These are phyloP conservation scores for Holocentrus rufus DNA, from an alignment of 2,797 vertebrate species.

Conservation along the genomic window DNA sequence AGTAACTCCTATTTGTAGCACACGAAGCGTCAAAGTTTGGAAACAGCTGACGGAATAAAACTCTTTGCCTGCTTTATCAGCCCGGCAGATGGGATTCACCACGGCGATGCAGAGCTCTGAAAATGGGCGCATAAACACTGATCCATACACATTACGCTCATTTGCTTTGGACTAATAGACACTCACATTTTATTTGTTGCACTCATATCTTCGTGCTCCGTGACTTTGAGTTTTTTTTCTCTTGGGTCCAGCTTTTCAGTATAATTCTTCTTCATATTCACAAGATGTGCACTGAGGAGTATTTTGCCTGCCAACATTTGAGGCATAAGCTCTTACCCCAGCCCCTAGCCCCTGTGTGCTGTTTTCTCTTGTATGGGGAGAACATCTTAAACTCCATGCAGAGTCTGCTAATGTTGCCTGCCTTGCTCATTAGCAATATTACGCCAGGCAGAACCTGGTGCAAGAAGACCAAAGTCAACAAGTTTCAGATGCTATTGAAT, in stretches of 20 bases:
- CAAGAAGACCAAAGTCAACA: no score
- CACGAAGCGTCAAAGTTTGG: constrained; percentile 4
- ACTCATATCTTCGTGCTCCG: constrained; percentile 28
- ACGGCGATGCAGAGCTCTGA: background rate
- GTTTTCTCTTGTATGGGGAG: no score
- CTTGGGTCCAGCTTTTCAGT: constrained; percentile 13
- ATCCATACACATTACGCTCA: background rate
- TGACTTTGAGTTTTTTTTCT: constrained; percentile 7
- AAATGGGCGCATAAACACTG: background rate
- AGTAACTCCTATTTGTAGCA: background rate
- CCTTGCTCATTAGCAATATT: no score
- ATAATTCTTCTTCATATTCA: background rate
- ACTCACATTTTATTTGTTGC: constrained; percentile 25
- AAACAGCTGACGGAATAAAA: constrained; percentile 28
- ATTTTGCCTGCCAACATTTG: background rate
- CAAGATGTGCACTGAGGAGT: constrained; percentile 14
- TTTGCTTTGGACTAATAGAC: constrained; percentile 1
- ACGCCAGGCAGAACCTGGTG: no score
- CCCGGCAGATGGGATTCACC: background rate
- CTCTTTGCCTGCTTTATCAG: constrained; percentile 8
- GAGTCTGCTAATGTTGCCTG: no score
- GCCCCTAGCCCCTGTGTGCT: background rate
- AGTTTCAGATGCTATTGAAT: no score
- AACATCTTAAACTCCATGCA: no score
- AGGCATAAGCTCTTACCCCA: background rate